Percentiles rank a stretch among this genome's conserved stretches.
phyloP scores from a whole-genome alignment of 2,113 vertebrate species.

The Ameiurus melas region DNA sequence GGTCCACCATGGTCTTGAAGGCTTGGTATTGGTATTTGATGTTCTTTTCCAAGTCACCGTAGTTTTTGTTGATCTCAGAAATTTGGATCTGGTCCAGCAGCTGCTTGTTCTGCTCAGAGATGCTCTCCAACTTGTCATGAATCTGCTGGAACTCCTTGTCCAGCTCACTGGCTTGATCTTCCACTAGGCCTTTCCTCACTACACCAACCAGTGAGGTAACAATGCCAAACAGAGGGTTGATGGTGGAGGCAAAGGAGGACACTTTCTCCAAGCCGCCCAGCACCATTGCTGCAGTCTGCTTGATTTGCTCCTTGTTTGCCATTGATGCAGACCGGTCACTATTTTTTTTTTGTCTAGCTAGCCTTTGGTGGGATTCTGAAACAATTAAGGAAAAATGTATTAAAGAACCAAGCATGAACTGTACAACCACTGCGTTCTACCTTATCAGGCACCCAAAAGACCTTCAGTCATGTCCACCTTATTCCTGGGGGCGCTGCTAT shows the following conservation, averaged over 20 bases:
- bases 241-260: conserved; percentile 72
- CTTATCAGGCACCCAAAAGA: neutral
- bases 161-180: conserved; percentile 59
- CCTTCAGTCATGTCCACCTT: neutral
- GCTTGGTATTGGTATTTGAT: conserved; percentile 74
- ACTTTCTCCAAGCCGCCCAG: conserved; percentile 72
- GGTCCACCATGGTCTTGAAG: conserved; percentile 68
- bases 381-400: neutral
- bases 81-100: conserved; percentile 69
- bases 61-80: conserved; percentile 72
- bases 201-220: conserved; percentile 71
- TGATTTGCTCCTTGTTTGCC: conserved; percentile 62
- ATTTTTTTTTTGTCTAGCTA: neutral
- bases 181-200: conserved; percentile 64
- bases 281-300: conserved; percentile 64
- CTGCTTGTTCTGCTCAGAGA: conserved; percentile 69
- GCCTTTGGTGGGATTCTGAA: neutral
- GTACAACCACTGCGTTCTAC: neutral
- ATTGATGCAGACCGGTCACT: conserved; percentile 55
- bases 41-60: conserved; percentile 70
- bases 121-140: conserved; percentile 66
- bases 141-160: conserved; percentile 69
- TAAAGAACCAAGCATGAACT: neutral
- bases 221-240: conserved; percentile 71
- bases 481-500: neutral